phyloP scores from a whole-genome alignment of 2,113 vertebrate genomes.

The Tretioscincus oriximinensis region DNA sequence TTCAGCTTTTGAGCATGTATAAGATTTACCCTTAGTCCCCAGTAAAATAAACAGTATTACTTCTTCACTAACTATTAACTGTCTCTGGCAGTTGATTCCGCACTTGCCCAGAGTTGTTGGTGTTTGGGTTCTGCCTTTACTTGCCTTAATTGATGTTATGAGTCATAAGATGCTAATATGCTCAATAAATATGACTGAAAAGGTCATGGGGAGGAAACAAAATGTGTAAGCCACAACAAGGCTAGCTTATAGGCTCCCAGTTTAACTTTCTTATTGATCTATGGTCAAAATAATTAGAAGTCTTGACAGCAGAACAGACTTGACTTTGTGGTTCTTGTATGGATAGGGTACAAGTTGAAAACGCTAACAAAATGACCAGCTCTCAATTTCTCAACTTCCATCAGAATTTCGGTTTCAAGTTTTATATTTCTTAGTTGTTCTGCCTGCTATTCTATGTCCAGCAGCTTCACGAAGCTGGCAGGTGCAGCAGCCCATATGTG shows the following conservation, averaged over 20 bases:
- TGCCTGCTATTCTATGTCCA: no score
- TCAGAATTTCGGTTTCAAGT: no score
- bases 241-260: not conserved
- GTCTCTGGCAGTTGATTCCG: not conserved
- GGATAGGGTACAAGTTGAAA: no score
- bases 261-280: no score
- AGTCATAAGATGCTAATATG: not conserved
- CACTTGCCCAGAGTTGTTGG: constrained; percentile 29
- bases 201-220: not conserved
- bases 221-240: not conserved
- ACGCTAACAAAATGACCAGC: no score
- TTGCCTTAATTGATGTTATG: not conserved
- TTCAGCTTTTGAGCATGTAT: not conserved
- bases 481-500: no score
- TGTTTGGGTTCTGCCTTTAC: not conserved
- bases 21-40: not conserved
- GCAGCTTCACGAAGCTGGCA: no score
- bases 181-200: not conserved
- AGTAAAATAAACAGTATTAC: not conserved
- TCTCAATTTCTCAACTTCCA: no score
- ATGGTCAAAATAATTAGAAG: no score
- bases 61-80: not conserved
- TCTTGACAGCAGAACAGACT: no score
- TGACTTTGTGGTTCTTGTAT: no score
- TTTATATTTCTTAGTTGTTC: no score